These are phyloP conservation scores for Tetrax tetrax DNA, from an alignment of 2,113 vertebrate species.

Conservation along the genomic window DNA sequence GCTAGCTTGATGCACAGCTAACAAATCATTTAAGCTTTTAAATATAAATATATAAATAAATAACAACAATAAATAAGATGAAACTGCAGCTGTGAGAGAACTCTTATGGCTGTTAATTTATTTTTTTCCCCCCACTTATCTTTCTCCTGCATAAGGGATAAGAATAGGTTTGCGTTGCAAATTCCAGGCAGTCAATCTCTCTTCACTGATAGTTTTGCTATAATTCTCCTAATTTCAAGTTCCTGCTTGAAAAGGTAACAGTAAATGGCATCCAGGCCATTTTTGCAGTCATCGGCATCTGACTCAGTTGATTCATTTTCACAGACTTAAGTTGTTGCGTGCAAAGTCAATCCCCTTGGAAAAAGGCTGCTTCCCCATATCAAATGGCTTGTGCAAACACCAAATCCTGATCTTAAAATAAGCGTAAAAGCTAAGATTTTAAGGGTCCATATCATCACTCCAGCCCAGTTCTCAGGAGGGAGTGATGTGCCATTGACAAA, in stretches of 20 bases:
- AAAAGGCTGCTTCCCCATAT: not conserved
- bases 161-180: slow-evolving; percentile 28
- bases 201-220: slow-evolving; percentile 29
- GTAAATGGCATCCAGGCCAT: not conserved
- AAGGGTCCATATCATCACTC: not conserved
- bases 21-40: slow-evolving; percentile 49
- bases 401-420: not conserved
- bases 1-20: slow-evolving; percentile 4
- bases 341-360: not conserved
- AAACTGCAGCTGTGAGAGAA: slow-evolving; percentile 23
- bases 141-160: slow-evolving; percentile 22
- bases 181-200: slow-evolving; percentile 29
- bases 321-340: not conserved
- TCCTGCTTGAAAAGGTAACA: not conserved
- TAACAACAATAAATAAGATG: slow-evolving; percentile 42
- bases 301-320: slow-evolving; percentile 48
- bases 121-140: not conserved
- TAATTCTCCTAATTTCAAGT: slow-evolving; percentile 62
- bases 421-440: not conserved
- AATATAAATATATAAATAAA: slow-evolving; percentile 46
- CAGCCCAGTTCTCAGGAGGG: not conserved
- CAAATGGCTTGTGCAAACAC: not conserved
- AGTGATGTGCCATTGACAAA: not conserved
- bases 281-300: slow-evolving; percentile 43
- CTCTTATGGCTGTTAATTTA: not conserved